A percentile compares a stretch with the other conserved stretches of the same genome.
Evolutionary conservation across 2,888 invertebrate genomes (phyloP).

Genomic region (Lysandra coridon): DNA sequence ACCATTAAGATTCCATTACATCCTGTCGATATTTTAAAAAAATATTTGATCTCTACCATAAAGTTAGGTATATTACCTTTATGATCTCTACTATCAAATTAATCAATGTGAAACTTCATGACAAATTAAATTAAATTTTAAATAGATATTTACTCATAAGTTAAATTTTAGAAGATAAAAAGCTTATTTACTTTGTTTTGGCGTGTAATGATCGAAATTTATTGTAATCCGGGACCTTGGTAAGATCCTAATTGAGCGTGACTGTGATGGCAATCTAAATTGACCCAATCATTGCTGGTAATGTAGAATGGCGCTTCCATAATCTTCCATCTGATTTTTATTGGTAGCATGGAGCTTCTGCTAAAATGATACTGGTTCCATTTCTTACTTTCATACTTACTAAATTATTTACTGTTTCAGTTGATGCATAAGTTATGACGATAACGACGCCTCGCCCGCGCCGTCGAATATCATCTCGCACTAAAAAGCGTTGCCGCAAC

Average conservation of each 20-base stretch:
- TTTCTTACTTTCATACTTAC: neutral
- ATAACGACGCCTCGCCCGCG: conserved; percentile 66
- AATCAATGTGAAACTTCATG: conserved; percentile 27
- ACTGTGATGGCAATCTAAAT: too few species aligned
- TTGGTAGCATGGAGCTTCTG: too few species aligned
- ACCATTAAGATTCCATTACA: neutral
- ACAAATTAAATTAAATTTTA: conserved; percentile 35
- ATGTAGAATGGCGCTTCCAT: neutral
- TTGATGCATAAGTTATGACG: conserved; percentile 54
- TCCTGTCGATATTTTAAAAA: neutral
- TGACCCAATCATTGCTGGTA: neutral
- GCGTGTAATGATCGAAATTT: neutral
- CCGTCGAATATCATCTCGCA: conserved; percentile 69
- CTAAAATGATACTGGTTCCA: neutral
- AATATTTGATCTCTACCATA: conserved; percentile 14
- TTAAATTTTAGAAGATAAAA: conserved; percentile 40
- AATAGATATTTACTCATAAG: conserved; percentile 61
- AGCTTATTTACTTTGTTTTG: neutral
- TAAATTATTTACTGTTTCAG: neutral
- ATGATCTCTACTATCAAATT: conserved; percentile 24
- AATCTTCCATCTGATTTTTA: too few species aligned
- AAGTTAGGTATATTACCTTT: too few species aligned
- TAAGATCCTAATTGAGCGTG: neutral
- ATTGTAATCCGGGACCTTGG: neutral
- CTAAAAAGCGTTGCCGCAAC: conserved; percentile 61